Evolutionary conservation across 2,113 vertebrate genomes (phyloP), one percentile per base, ranked within the genome.

Genomic region (Gobiocypris rarus): DNA sequence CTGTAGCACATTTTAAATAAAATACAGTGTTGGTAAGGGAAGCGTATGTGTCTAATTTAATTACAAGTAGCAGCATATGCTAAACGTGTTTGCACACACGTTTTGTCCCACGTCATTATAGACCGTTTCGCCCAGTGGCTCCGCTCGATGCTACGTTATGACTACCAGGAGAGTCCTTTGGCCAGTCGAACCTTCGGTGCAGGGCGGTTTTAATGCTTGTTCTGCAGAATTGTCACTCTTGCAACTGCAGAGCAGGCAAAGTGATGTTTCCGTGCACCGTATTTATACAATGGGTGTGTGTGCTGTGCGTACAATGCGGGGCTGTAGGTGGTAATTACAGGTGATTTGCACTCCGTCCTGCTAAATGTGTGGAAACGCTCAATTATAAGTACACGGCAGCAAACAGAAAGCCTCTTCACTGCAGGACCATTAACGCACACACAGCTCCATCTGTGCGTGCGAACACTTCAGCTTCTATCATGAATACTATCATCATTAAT

Each of bases 401-500:
- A 61, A 70, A 70, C 61, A 78, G 79, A 65, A 48, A 82, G 69
- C 84, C 82, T 73, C 65, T 83, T 70, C 15, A 77, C 74, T 59
- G 17, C 58, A 65, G 70, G 70, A 11, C 43, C 58, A 73, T 73
- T 74, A 83, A 59, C 85, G 59, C 86, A 85, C 83, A 85, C 38
- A 86, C 86, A 56, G 41, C 52, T 73, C 61, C 77, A 74, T 74
- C 43, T 86, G 56, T 71, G 58, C 50, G 38, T 78, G 48, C 17
- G 71, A 54, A 63, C 73, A 90, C 90, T 92, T 90, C 89, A 89
- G 92, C 92, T 91, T 87, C 91, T 88, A 90, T 92, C 89, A 90
- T 91, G 88, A 91, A 89, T 88, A 88, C 90, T 90, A 92, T 93
- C 89, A 91, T 92, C 92, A 90, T 92, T 89, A 92, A 92, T 92